Conservation (phyloP, 23 tunicate species). For the Oikopleura dioica region DNA sequence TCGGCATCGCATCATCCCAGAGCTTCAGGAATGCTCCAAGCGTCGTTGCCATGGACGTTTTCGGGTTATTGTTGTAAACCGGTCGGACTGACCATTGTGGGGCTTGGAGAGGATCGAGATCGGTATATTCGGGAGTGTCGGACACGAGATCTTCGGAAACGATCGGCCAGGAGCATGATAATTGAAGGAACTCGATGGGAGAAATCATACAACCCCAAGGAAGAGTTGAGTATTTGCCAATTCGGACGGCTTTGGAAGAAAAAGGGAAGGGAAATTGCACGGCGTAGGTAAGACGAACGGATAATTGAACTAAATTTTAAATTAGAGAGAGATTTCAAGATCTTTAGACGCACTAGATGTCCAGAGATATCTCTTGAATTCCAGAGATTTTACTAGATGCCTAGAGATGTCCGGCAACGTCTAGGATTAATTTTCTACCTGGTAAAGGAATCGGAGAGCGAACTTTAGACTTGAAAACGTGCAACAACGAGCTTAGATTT, state of each 20-base stretch:
- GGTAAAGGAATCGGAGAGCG: background rate
- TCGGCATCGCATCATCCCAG: background rate
- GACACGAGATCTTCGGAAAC: background rate
- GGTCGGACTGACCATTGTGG: slow-evolving; percentile 1
- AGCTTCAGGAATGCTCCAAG: background rate
- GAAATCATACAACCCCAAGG: slow-evolving; percentile 14
- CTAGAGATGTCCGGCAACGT: too few species aligned
- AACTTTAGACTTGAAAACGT: slow-evolving; percentile 8
- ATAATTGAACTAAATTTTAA: slow-evolving; percentile 2
- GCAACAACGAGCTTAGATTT: slow-evolving; percentile 23
- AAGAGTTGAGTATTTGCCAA: background rate
- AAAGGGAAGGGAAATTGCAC: background rate
- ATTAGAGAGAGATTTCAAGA: too few species aligned
- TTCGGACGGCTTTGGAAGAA: background rate
- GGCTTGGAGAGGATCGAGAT: background rate
- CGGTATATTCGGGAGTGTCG: slow-evolving; percentile 9
- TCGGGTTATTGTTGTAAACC: slow-evolving; percentile 2
- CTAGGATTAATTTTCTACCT: too few species aligned
- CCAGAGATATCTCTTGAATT: too few species aligned
- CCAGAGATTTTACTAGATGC: too few species aligned
- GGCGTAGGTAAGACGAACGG: background rate
- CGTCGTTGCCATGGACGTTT: background rate
- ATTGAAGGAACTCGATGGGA: background rate
- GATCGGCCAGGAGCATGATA: background rate
- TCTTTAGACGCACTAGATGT: too few species aligned